Evolutionary conservation across 2,797 vertebrate species (phyloP), one percentile per base, ranked within the genome.

Genomic region (Argyrosomus regius): DNA sequence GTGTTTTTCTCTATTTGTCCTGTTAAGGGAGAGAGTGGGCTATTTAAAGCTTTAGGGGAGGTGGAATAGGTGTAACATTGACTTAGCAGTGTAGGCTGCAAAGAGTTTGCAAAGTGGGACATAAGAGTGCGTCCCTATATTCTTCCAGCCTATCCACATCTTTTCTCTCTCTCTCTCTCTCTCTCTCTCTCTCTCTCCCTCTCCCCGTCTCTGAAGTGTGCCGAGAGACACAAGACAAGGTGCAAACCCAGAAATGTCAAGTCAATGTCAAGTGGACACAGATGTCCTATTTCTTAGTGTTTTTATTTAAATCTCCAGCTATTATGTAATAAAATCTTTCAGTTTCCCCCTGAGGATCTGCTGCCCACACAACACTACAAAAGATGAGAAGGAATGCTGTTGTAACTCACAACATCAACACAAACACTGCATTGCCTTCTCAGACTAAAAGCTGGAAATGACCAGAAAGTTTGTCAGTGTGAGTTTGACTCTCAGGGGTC

Each of bases 51-150:
- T 80, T 78, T 22, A 83, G 77, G 84, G 79, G 87, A 91, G 89
- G 90, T 85, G 89, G 89, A 89, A 83, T 80, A 91, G 90, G 93
- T 92, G 85, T 83, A 87, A 87, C 88, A 83, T 88, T 88, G 87
- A 91, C 89, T 89, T 91, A 84, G 78, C 79, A 90, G 90, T 84
- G 90, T 85, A 69, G 85, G 90, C 90, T 85, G 81, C 72, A 83
- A 89, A 88, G 84, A 91, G 84, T 90, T 94, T 89, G 86, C 79
- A 93, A 95, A 95, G 90, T 94, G 90, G 94, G 93, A 89, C 94
- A 91, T 62, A 72, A 75, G 62, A 86, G 82, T 75, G 71, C 3
- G 61, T 89, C 80, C 66, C 79, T 81, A 48, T 62, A 18, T 83
- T 84, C 71, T 80, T 79, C 70, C 39, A 80, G 72, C 64, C 70